A percentile compares a stretch with the other conserved stretches of the same genome.
phyloP scores from a whole-genome alignment of 1,140 invertebrate species.

The Trialeurodes vaporariorum region DNA sequence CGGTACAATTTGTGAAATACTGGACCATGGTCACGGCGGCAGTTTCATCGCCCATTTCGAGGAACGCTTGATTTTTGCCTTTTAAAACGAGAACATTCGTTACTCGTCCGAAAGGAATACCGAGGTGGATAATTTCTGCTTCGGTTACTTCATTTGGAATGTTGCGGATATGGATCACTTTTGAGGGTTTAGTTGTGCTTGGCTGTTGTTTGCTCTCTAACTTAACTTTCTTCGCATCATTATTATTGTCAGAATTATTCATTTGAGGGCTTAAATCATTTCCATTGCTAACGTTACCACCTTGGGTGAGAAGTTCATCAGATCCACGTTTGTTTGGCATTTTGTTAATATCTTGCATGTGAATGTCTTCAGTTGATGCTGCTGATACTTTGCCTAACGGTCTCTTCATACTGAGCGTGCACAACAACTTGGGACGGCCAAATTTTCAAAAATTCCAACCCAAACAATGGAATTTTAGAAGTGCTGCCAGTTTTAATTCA shows the following conservation, averaged over 20 bases:
- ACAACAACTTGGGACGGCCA: neutral
- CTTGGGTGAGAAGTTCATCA: conserved; percentile 86
- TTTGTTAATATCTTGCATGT: neutral
- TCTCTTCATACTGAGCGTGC: neutral
- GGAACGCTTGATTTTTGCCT: conserved; percentile 95
- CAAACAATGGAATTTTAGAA: neutral
- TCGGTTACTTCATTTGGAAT: conserved; percentile 95
- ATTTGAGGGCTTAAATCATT: conserved; percentile 53
- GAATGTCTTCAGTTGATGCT: neutral
- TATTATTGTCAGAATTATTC: conserved; percentile 80
- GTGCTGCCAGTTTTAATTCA: neutral
- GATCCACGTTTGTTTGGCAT: conserved; percentile 63
- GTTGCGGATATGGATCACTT: conserved; percentile 96
- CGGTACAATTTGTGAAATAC: conserved; percentile 80
- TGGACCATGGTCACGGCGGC: conserved; percentile 87
- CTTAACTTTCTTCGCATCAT: conserved; percentile 84
- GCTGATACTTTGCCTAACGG: neutral
- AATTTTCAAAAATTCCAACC: neutral
- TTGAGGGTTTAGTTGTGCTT: conserved; percentile 64
- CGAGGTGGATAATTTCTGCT: conserved; percentile 91
- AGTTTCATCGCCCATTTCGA: conserved; percentile 91
- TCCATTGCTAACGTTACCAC: conserved; percentile 80
- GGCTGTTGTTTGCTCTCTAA: conserved; percentile 31
- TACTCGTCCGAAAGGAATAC: conserved; percentile 90
- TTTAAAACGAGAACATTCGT: conserved; percentile 93